phyloP scores from a whole-genome alignment of 2,113 vertebrate genomes.

The Colistium nudipinnis region DNA sequence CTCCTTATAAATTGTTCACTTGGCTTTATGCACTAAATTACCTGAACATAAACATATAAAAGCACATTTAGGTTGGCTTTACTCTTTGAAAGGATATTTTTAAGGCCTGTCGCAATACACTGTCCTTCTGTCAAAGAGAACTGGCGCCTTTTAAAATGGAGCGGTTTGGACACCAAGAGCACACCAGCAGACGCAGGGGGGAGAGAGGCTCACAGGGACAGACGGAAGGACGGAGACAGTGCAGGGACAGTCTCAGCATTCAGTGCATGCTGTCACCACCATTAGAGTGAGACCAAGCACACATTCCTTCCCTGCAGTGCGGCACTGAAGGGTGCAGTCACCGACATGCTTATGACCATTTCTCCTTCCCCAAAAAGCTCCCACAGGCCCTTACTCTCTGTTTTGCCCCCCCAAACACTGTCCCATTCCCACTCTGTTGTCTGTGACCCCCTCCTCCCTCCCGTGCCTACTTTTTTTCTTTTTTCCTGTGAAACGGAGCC shows the following conservation, averaged over 20 bases:
- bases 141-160: not conserved
- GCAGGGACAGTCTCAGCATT: slow-evolving; percentile 38
- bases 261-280: slow-evolving; percentile 35
- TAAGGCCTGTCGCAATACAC: too few species aligned
- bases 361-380: slow-evolving; percentile 27
- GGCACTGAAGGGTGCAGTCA: slow-evolving; percentile 53
- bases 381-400: slow-evolving; percentile 40
- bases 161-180: not conserved
- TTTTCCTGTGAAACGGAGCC: slow-evolving; percentile 65
- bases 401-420: slow-evolving; percentile 30
- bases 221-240: not conserved
- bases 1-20: too few species aligned
- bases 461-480: slow-evolving; percentile 29
- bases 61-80: not conserved
- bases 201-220: not conserved
- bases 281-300: slow-evolving; percentile 43
- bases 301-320: slow-evolving; percentile 56
- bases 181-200: not conserved
- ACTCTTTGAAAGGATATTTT: not conserved
- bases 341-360: slow-evolving; percentile 45
- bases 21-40: too few species aligned
- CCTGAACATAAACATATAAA: too few species aligned
- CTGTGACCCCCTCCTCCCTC: slow-evolving; percentile 25
- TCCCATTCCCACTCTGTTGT: slow-evolving; percentile 31
- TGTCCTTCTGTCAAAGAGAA: not conserved